Conservation (phyloP, 2,113 vertebrate species). For the Daboia siamensis region DNA sequence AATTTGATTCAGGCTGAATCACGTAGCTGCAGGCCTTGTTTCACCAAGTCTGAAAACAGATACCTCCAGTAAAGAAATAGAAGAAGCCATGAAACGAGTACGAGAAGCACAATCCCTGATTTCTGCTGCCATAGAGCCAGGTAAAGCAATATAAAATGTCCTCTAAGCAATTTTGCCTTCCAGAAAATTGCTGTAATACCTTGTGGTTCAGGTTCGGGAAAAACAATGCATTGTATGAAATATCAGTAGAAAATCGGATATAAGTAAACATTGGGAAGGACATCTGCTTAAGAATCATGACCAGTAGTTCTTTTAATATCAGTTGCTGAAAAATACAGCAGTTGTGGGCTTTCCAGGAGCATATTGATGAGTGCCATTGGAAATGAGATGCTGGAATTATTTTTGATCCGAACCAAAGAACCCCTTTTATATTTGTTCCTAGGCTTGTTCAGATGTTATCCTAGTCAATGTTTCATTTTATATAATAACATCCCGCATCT, state of each 20-base stretch:
- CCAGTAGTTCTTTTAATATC: not conserved
- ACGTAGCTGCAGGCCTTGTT: conserved; percentile 87
- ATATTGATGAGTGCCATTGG: not conserved
- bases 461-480: not conserved
- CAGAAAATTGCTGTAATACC: not conserved
- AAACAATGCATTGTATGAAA: not conserved
- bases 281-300: not conserved
- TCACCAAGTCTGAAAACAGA: conserved; percentile 90
- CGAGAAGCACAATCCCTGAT: conserved; percentile 96
- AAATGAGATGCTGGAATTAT: not conserved
- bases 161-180: rapidly evolving
- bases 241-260: not conserved
- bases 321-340: not conserved
- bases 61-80: conserved; percentile 95
- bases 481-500: not conserved
- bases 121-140: conserved; percentile 96
- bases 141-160: conserved; percentile 63
- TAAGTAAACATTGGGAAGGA: not conserved
- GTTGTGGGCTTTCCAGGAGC: not conserved
- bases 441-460: not conserved
- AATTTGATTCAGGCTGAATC: conserved; percentile 82
- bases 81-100: conserved; percentile 98
- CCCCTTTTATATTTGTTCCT: not conserved
- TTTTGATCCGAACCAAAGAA: not conserved
- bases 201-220: not conserved